phyloP scores from a whole-genome alignment of 1,140 invertebrate species.

The Globodera ellingtonae region DNA sequence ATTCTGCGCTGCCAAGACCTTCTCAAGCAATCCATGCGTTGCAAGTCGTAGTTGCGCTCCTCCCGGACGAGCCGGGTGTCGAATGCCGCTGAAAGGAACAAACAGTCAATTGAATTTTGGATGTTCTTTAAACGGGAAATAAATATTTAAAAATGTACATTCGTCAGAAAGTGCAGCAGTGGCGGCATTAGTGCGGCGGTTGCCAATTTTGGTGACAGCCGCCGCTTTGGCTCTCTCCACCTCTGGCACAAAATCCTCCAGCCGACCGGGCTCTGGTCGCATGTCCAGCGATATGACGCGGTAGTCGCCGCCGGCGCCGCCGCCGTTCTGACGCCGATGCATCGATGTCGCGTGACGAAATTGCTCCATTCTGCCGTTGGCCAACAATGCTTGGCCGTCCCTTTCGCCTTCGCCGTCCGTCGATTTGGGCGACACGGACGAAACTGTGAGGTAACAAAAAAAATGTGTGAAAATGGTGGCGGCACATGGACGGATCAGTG shows the following conservation, averaged over 20 bases:
- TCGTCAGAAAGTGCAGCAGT: background rate
- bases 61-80: background rate
- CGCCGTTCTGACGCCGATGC: background rate
- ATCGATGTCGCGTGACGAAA: background rate
- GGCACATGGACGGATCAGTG: too few species aligned
- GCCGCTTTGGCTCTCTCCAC: conserved; percentile 5
- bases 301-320: conserved; percentile 12
- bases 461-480: background rate
- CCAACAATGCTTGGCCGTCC: background rate
- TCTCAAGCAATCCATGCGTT: background rate
- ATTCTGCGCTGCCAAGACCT: background rate
- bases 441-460: conserved; percentile 12
- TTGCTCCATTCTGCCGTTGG: background rate
- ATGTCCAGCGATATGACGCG: conserved; percentile 40
- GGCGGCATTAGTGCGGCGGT: background rate
- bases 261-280: conserved; percentile 32
- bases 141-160: too few species aligned
- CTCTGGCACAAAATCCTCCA: conserved; percentile 42
- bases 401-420: conserved; percentile 12
- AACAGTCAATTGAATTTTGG: too few species aligned
- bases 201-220: background rate
- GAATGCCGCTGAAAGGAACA: background rate
- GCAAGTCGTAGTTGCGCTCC: conserved; percentile 21
- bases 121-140: too few species aligned
- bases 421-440: conserved; percentile 10